These are phyloP conservation scores for Drosophila neonasuta DNA, from an alignment of 2,888 invertebrate genomes.

Conservation along the genomic window DNA sequence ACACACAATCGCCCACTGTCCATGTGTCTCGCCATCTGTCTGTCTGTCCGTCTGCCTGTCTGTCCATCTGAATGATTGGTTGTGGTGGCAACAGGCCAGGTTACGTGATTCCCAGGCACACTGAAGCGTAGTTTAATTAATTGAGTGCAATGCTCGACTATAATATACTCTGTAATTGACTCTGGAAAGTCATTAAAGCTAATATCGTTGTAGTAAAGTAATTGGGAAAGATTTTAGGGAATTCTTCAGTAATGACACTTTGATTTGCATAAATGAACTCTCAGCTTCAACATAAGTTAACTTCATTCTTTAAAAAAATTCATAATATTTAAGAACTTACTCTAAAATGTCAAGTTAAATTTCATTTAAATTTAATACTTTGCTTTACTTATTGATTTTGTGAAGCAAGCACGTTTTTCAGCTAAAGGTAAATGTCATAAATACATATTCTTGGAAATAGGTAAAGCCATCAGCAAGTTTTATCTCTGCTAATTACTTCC, in stretches of 20 bases:
- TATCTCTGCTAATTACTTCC: neutral
- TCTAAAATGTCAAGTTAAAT: no score
- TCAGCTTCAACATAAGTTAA: no score
- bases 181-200: neutral
- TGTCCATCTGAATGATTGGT: constrained; percentile 51
- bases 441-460: neutral
- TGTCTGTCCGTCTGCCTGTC: constrained; percentile 7
- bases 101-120: constrained; percentile 46
- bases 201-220: neutral
- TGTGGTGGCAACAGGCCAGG: constrained; percentile 58
- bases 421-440: neutral
- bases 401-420: no score
- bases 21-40: neutral
- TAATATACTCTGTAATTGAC: constrained; percentile 22
- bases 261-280: no score
- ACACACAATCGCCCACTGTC: neutral
- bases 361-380: no score
- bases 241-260: no score
- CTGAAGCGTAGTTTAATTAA: constrained; percentile 19
- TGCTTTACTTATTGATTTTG: no score
- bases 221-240: neutral
- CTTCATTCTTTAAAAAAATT: no score
- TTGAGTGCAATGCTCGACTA: neutral
- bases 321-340: no score
- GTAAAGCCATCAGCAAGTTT: neutral